These are phyloP conservation scores for Cathartes aura DNA, from an alignment of 2,113 vertebrate genomes.

Conservation along the genomic window DNA sequence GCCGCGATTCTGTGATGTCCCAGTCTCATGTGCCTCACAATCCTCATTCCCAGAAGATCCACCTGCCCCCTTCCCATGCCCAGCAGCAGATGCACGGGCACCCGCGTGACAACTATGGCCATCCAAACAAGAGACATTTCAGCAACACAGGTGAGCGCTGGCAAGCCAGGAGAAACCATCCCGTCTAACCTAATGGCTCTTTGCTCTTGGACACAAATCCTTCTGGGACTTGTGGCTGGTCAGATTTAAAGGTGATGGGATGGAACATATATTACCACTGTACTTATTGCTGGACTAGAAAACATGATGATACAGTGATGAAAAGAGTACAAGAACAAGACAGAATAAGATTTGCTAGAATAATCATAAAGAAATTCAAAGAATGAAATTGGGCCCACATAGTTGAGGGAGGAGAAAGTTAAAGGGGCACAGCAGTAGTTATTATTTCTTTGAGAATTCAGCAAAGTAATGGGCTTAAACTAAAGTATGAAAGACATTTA, in stretches of 20 bases:
- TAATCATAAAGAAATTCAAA: not conserved
- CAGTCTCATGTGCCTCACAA: conserved; percentile 78
- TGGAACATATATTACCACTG: not conserved
- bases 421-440: not conserved
- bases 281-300: not conserved
- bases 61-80: conserved; percentile 75
- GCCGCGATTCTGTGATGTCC: conserved; percentile 86
- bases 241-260: not conserved
- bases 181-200: not conserved
- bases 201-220: not conserved
- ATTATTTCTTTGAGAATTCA: not conserved
- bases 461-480: not conserved
- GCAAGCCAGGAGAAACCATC: not conserved
- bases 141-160: conserved; percentile 82
- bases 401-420: not conserved
- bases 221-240: not conserved
- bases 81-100: conserved; percentile 87
- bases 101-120: conserved; percentile 87
- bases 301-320: not conserved
- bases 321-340: not conserved
- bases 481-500: not conserved
- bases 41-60: conserved; percentile 81
- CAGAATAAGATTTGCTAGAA: not conserved
- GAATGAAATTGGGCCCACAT: not conserved
- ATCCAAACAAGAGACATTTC: conserved; percentile 90